Percentiles rank a stretch among this genome's conserved stretches.
Evolutionary conservation across 53 echinoderm and acorn worm species (phyloP).

Genomic region (Henricia sp.): DNA sequence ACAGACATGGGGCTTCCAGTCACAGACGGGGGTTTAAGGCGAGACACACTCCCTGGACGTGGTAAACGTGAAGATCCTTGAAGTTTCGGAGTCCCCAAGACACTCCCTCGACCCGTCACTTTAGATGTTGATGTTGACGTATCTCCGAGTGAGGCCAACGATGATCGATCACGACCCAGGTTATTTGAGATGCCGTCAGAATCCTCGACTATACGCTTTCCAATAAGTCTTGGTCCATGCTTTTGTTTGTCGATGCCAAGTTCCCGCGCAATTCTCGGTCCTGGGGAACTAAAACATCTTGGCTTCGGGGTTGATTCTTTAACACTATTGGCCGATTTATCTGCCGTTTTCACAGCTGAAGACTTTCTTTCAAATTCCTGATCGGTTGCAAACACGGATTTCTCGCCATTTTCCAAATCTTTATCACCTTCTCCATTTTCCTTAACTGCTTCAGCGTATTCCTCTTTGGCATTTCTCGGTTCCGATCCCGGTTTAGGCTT

Average conservation of each 20-base stretch:
- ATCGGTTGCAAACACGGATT: neutral
- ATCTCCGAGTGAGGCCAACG: neutral
- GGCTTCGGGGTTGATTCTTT: neutral
- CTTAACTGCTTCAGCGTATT: constrained; percentile 15
- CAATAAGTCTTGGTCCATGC: constrained; percentile 26
- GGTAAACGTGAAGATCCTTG: constrained; percentile 33
- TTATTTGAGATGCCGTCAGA: constrained; percentile 5
- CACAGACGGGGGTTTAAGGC: constrained; percentile 39
- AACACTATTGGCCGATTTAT: neutral
- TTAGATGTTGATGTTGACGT: neutral
- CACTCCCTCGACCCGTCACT: neutral
- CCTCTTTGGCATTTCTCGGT: constrained; percentile 26
- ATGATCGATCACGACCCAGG: neutral
- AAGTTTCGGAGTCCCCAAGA: neutral
- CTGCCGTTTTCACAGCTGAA: neutral
- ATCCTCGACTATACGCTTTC: constrained; percentile 1
- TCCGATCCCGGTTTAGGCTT: constrained; percentile 3
- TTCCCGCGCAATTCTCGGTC: neutral
- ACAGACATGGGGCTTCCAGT: constrained; percentile 1
- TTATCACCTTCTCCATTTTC: no score
- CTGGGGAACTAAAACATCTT: neutral
- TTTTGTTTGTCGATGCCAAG: neutral
- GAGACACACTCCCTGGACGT: constrained; percentile 16
- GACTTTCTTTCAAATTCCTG: neutral
- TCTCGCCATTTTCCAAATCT: neutral